Evolutionary conservation across 2,113 vertebrate genomes (phyloP).

Genomic region (Zosterops hypoxanthus): DNA sequence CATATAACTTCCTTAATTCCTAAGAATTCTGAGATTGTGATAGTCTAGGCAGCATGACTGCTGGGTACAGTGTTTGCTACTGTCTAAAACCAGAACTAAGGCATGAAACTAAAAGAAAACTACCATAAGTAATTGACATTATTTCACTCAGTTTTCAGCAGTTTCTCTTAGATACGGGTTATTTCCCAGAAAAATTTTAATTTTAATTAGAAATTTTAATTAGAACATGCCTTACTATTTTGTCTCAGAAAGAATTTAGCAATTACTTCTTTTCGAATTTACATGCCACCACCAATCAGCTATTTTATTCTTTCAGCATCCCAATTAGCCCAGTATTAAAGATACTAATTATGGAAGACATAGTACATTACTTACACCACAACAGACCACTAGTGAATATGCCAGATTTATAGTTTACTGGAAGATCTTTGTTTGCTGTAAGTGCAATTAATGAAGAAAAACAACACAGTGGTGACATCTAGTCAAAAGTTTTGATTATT

Average conservation of each 20-base stretch:
- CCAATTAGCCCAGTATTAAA: neutral
- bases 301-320: conserved; percentile 20
- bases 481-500: conserved; percentile 25
- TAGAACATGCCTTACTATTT: neutral
- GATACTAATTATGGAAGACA: neutral
- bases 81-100: neutral
- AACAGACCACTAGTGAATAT: neutral
- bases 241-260: neutral
- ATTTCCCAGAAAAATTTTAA: neutral
- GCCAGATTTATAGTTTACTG: neutral
- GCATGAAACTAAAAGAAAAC: neutral
- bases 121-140: neutral
- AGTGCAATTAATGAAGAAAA: conserved; percentile 32
- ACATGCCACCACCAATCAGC: neutral
- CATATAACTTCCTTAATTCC: neutral
- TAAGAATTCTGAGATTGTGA: neutral
- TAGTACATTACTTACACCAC: neutral
- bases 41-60: neutral
- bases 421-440: neutral
- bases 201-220: conserved; percentile 4
- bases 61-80: neutral
- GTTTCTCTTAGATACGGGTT: neutral
- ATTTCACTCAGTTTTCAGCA: neutral
- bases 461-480: neutral
- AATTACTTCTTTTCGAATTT: conserved; percentile 8